These are phyloP conservation scores for Tiphia femorata DNA, from an alignment of 2,888 invertebrate genomes.

Conservation along the genomic window DNA sequence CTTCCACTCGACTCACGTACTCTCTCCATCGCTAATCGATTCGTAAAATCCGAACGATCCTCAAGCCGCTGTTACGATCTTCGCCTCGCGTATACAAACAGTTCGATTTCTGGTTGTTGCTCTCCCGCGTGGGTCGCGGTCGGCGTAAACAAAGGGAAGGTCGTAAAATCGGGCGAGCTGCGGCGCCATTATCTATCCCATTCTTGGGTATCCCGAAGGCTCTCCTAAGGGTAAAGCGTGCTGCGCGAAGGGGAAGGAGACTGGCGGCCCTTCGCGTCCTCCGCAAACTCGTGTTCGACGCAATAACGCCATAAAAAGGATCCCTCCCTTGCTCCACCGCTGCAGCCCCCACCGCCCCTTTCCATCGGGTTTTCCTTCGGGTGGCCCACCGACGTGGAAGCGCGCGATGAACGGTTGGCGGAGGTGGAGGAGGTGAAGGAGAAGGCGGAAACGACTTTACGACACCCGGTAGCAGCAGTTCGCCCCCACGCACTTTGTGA, in stretches of 20 bases:
- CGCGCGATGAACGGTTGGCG: conserved; percentile 1
- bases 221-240: too few species aligned
- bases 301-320: conserved; percentile 36
- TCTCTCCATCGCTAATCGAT: too few species aligned
- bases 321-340: conserved; percentile 32
- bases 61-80: too few species aligned
- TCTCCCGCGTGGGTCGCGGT: neutral
- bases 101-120: too few species aligned
- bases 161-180: conserved; percentile 22
- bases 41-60: too few species aligned
- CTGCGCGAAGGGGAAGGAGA: too few species aligned
- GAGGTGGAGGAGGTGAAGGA: neutral
- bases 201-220: conserved; percentile 27
- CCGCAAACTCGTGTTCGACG: conserved; percentile 38
- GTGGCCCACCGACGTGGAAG: conserved; percentile 40
- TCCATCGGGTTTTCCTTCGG: too few species aligned
- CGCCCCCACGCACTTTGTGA: conserved; percentile 42
- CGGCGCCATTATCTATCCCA: conserved; percentile 35
- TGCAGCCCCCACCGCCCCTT: too few species aligned
- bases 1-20: too few species aligned
- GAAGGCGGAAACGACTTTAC: conserved; percentile 54
- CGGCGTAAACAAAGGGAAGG: conserved; percentile 5
- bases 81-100: too few species aligned
- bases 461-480: conserved; percentile 58
- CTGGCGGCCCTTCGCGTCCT: conserved; percentile 34